Conservation (phyloP, 1,140 invertebrate species). For the Brachionus koreanus region DNA sequence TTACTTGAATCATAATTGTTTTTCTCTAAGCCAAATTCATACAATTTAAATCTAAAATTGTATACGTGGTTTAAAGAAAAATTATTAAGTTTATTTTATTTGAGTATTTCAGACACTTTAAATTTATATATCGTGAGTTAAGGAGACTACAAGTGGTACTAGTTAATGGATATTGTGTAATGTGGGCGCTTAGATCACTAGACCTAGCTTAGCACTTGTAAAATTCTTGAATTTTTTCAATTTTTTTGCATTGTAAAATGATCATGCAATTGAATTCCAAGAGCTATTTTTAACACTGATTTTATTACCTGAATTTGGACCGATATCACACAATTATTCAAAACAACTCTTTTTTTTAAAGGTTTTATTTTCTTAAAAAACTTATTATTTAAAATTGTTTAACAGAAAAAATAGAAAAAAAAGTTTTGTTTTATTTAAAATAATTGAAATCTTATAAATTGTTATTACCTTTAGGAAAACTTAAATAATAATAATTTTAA, state of each 20-base stretch:
- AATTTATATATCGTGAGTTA: not conserved
- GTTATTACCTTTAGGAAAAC: not conserved
- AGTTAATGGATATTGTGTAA: not conserved
- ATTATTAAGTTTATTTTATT: not conserved
- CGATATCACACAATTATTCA: not conserved
- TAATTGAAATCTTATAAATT: not conserved
- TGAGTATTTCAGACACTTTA: not conserved
- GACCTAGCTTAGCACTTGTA: not conserved
- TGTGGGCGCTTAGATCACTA: not conserved
- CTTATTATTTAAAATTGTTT: not conserved
- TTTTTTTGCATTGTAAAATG: not conserved
- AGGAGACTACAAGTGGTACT: not conserved
- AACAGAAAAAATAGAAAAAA: not conserved
- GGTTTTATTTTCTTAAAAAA: not conserved
- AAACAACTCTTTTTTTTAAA: not conserved
- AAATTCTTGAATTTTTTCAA: not conserved
- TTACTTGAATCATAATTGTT: not conserved
- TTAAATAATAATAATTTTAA: not conserved
- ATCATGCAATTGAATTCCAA: not conserved
- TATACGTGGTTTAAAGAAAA: not conserved
- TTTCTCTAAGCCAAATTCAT: not conserved
- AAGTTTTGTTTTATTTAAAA: not conserved
- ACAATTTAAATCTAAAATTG: not conserved
- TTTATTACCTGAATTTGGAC: slow-evolving; percentile 1
- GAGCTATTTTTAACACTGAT: not conserved